Evolutionary conservation across 2,888 invertebrate genomes (phyloP), one percentile per base, ranked within the genome.

Genomic region (Synergus umbraculus): DNA sequence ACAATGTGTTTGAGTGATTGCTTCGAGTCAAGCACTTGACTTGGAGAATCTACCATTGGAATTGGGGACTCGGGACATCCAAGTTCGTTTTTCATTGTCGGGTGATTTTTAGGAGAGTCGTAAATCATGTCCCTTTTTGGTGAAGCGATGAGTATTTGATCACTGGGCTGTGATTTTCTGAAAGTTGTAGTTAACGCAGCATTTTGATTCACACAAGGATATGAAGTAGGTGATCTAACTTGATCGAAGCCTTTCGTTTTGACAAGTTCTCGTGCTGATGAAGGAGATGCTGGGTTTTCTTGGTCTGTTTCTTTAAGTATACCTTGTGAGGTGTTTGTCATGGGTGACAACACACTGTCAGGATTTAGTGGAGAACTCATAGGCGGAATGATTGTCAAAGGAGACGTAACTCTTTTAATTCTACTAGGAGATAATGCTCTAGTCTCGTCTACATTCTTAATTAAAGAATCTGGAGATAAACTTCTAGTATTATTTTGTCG

Each of bases 71-170:
- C 88, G 0, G 87, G 81, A 63, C 83, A 85, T n/a, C 84, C 78
- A 1, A 83, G 76, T 67, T 83, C 86, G 22, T 85, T 18, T 29
- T 86, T 85, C 37, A 81, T 86, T 1, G 85, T 80, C 1, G 83
- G 79, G 44, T 86, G 84, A 46, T 82, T 82, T 8, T 78, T 60
- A 60, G 82, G 84, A 0, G 86, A n/a, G 15, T 89, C 90, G 76
- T 89, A 89, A 8, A 85, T 79, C 0, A 81, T 64, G 10, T 91
- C 90, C 64, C 90, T 84, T 77, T 91, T 91, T 1, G 91, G 91
- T 0, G 91, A 91, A 22, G 91, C 91, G 46, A 91, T 91, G 18
- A 91, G 78, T 78, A 91, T 91, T 80, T 91, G 91, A 78, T 91
- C 91, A 41, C 86, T 88, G 0, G 91, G 91, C 37, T 90, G 91